Conservation (phyloP, 2,888 invertebrate genomes). For the Athalia cordata region DNA sequence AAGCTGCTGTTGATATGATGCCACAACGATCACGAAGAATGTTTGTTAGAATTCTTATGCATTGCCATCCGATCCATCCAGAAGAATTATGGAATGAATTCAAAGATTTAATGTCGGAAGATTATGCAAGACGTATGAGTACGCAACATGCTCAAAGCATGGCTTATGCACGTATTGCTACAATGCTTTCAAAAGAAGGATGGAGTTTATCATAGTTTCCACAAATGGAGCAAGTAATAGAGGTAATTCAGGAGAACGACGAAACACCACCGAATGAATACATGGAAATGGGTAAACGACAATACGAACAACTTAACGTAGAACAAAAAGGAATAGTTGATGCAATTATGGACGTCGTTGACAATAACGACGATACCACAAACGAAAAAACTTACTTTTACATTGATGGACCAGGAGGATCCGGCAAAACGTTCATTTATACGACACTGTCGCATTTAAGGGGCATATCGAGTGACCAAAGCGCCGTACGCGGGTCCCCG, state of each 20-base stretch:
- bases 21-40: constrained; percentile 57
- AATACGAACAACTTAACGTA: no score
- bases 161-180: not conserved
- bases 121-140: no score
- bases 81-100: constrained; percentile 55
- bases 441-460: not conserved
- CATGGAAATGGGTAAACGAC: no score
- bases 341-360: constrained; percentile 32
- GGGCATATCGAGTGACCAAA: no score
- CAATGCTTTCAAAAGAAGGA: constrained; percentile 45
- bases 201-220: constrained; percentile 48
- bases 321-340: constrained; percentile 1
- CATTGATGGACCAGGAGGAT: no score
- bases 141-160: constrained; percentile 49
- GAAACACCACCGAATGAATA: no score
- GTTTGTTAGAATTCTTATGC: constrained; percentile 61
- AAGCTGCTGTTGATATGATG: constrained; percentile 49
- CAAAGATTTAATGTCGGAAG: constrained; percentile 37
- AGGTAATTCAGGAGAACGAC: no score
- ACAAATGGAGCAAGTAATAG: not conserved
- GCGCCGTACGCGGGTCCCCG: no score
- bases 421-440: no score
- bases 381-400: constrained; percentile 46
- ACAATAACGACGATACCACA: constrained; percentile 45
- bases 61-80: constrained; percentile 54